Conservation (phyloP, 2,888 invertebrate genomes). For the Hartigia nigra region DNA sequence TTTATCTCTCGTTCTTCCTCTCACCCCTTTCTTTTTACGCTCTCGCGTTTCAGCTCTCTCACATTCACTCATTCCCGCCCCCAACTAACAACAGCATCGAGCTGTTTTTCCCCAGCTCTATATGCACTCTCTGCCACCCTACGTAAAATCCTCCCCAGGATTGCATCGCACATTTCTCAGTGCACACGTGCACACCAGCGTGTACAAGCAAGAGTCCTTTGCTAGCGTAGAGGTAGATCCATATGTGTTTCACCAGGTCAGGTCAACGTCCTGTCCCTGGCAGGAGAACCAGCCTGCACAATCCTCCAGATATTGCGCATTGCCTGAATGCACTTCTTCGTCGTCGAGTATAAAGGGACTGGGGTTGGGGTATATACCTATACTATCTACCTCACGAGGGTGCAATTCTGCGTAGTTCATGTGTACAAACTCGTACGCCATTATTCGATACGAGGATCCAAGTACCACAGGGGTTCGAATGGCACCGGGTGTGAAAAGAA, state of each 20-base stretch:
- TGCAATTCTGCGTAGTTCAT: not conserved
- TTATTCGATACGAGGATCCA: not conserved
- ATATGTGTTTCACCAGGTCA: slow-evolving; percentile 66
- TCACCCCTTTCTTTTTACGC: slow-evolving; percentile 17
- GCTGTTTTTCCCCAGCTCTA: slow-evolving; percentile 3
- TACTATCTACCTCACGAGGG: not conserved
- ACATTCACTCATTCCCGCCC: not conserved
- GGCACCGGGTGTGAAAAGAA: not conserved
- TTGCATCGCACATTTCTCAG: slow-evolving; percentile 50
- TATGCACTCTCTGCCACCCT: slow-evolving; percentile 42
- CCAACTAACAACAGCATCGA: not conserved
- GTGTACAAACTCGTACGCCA: not conserved
- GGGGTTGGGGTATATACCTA: not conserved
- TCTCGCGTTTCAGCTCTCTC: not conserved
- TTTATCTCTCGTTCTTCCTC: slow-evolving; percentile 24
- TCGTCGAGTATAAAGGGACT: slow-evolving; percentile 9
- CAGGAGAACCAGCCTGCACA: slow-evolving; percentile 34
- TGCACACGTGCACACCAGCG: slow-evolving; percentile 26
- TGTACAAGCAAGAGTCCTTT: slow-evolving; percentile 30
- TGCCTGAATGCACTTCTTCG: slow-evolving; percentile 32
- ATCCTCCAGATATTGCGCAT: slow-evolving; percentile 54
- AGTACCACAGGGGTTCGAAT: not conserved
- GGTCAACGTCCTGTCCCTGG: slow-evolving; percentile 63
- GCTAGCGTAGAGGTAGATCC: slow-evolving; percentile 49
- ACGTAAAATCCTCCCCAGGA: slow-evolving; percentile 54